These are phyloP conservation scores for Condylura cristata DNA, from an alignment of 2,113 vertebrate genomes.

Conservation along the genomic window DNA sequence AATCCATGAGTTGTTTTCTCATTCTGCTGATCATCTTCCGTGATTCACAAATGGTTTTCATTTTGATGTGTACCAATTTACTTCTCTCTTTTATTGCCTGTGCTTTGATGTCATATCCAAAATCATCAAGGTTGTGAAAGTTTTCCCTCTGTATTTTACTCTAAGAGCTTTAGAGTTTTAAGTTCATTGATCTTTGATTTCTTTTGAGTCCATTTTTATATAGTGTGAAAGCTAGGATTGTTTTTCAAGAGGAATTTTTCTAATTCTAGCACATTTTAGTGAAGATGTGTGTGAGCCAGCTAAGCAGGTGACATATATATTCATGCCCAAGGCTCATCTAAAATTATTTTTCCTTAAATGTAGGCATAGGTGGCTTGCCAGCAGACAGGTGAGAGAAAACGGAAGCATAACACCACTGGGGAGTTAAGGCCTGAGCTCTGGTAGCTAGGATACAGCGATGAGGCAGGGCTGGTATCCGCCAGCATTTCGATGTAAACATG, in stretches of 20 bases:
- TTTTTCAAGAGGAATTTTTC: neutral
- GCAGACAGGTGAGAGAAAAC: constrained; percentile 74
- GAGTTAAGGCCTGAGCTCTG: neutral
- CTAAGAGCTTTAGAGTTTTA: neutral
- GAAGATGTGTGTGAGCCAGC: neutral
- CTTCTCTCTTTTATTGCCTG: neutral
- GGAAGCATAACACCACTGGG: neutral
- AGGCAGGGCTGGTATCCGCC: neutral
- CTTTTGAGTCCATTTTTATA: neutral
- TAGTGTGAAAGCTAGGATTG: neutral
- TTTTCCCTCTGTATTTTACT: neutral
- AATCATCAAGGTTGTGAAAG: constrained; percentile 3
- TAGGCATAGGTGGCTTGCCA: constrained; percentile 68
- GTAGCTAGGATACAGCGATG: constrained; percentile 58
- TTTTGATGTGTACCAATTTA: neutral
- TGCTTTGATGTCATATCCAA: neutral
- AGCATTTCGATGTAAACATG: neutral
- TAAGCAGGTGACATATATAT: neutral
- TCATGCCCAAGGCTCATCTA: neutral
- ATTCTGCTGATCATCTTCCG: neutral
- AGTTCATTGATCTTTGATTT: neutral
- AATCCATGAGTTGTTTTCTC: neutral
- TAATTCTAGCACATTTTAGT: neutral
- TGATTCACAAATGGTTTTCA: neutral
- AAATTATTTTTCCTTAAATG: neutral